phyloP scores from a whole-genome alignment of 2,888 invertebrate genomes.

The Chrysomela aeneicollis region DNA sequence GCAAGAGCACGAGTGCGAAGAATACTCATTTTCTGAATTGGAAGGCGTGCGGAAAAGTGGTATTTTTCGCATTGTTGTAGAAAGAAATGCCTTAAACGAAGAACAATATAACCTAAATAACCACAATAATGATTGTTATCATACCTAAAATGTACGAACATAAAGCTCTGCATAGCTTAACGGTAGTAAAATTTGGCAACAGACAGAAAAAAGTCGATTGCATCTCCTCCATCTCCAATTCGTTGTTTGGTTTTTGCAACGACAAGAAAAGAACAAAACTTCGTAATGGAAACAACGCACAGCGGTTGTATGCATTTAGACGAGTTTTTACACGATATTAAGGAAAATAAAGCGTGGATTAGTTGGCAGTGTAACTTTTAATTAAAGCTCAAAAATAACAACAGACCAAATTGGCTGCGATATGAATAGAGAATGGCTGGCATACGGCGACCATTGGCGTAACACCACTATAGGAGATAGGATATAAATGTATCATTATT shows the following conservation, averaged over 20 bases:
- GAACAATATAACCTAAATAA: no score
- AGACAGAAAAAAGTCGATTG: not conserved
- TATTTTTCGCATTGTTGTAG: no score
- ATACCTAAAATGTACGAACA: no score
- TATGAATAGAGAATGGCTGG: slow-evolving; percentile 43
- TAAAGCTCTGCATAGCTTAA: no score
- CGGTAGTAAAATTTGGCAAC: no score
- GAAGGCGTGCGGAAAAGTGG: no score
- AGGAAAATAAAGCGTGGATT: slow-evolving; percentile 51
- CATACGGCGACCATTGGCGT: not conserved
- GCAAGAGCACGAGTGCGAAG: no score
- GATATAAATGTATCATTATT: no score
- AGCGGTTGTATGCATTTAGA: slow-evolving; percentile 50
- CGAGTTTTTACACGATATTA: slow-evolving; percentile 49
- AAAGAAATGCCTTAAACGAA: no score
- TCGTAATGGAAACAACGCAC: slow-evolving; percentile 42
- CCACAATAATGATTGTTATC: no score
- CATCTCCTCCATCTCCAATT: not conserved
- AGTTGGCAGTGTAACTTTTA: slow-evolving; percentile 56
- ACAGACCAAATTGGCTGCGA: slow-evolving; percentile 51
- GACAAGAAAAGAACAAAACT: not conserved
- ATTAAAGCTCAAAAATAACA: slow-evolving; percentile 58
- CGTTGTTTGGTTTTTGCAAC: not conserved
- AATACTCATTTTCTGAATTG: no score
- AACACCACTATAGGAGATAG: not conserved